Evolutionary conservation across 2,113 vertebrate species (phyloP).

Genomic region (Ginglymostoma cirratum): DNA sequence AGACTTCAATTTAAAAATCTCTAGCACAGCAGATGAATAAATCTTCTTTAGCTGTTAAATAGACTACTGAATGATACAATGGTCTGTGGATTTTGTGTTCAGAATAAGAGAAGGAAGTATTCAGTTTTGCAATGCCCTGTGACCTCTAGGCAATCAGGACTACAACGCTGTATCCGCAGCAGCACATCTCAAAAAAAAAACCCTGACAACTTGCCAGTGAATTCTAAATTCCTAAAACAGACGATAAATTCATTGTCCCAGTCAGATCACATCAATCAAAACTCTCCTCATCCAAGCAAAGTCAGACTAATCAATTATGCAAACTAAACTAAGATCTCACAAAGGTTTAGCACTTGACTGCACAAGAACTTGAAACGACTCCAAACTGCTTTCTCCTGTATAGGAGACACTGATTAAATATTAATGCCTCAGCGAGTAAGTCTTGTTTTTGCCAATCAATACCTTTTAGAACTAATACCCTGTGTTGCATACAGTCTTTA

Average conservation of each 20-base stretch:
- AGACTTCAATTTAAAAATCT: neutral
- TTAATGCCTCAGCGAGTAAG: conserved; percentile 61
- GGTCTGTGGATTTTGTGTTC: neutral
- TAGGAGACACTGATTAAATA: conserved; percentile 63
- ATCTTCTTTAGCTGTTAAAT: neutral
- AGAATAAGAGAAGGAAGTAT: neutral
- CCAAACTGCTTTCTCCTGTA: conserved; percentile 33
- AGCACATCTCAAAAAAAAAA: neutral
- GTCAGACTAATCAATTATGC: conserved; percentile 37
- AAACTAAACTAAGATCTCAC: conserved; percentile 38
- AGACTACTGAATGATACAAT: neutral
- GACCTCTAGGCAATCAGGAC: neutral
- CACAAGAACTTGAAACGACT: conserved; percentile 33
- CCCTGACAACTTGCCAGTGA: neutral
- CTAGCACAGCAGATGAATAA: neutral
- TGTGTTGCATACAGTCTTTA: conserved; percentile 40
- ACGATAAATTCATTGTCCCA: neutral
- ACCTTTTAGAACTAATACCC: conserved; percentile 73
- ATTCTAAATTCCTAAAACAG: neutral
- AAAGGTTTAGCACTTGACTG: conserved; percentile 38
- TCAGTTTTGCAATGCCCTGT: neutral
- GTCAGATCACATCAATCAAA: conserved; percentile 36
- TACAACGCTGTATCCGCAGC: neutral
- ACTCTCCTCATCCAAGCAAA: neutral
- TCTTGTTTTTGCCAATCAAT: conserved; percentile 67